These are phyloP conservation scores for Limnothrissa miodon DNA, from an alignment of 2,113 vertebrate species.

Conservation along the genomic window DNA sequence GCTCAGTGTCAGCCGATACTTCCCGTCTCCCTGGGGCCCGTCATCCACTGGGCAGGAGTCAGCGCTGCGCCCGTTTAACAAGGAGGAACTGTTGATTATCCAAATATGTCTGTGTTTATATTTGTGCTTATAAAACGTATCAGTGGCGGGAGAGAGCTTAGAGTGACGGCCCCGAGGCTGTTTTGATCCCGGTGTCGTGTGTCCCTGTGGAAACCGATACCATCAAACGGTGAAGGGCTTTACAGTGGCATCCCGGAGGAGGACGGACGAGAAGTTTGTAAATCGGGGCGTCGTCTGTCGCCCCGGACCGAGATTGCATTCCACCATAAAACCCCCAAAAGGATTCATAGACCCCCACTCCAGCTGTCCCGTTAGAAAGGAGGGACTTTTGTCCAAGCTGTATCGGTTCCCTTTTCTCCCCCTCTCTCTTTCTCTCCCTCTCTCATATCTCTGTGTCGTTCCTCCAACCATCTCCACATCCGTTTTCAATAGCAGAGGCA, in stretches of 20 bases:
- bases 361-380: constrained; percentile 59
- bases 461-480: constrained; percentile 62
- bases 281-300: constrained; percentile 58
- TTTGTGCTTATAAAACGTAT: constrained; percentile 51
- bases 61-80: constrained; percentile 51
- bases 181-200: constrained; percentile 58
- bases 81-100: constrained; percentile 54
- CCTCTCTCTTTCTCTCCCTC: constrained; percentile 22
- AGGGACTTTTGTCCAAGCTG: constrained; percentile 19
- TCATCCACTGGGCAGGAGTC: constrained; percentile 45
- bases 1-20: constrained; percentile 53
- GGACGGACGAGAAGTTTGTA: constrained; percentile 65
- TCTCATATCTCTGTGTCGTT: constrained; percentile 55
- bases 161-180: constrained; percentile 43
- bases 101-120: constrained; percentile 55
- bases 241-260: constrained; percentile 60
- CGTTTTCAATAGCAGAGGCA: constrained; percentile 63
- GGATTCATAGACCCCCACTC: constrained; percentile 53
- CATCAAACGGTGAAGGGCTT: constrained; percentile 58
- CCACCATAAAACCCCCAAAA: constrained; percentile 65
- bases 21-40: constrained; percentile 38
- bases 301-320: constrained; percentile 60
- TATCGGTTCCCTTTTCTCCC: constrained; percentile 18
- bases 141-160: constrained; percentile 44
- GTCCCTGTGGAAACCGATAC: constrained; percentile 64